Conservation (phyloP, 2,888 invertebrate species). For the Ormyrus labotus region DNA sequence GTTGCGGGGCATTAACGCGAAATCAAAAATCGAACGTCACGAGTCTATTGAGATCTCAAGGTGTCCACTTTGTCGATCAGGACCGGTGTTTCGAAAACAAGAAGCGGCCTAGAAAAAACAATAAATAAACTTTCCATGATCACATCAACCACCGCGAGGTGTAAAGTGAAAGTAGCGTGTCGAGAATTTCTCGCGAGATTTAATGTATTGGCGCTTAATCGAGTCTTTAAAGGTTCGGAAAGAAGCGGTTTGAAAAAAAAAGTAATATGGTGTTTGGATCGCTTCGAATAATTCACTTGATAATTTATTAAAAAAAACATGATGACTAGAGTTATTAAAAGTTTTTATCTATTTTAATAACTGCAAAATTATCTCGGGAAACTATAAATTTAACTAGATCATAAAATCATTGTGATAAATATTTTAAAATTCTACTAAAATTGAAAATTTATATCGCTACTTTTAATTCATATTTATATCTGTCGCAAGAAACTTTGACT, state of each 20-base stretch:
- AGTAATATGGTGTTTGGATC: not conserved
- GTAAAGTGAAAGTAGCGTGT: slow-evolving; percentile 31
- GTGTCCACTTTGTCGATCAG: slow-evolving; percentile 25
- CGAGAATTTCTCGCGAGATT: not conserved
- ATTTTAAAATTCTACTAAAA: too few species aligned
- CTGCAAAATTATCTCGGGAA: too few species aligned
- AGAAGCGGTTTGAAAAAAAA: not conserved
- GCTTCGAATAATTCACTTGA: too few species aligned
- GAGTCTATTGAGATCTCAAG: slow-evolving; percentile 31
- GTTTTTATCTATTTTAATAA: not conserved
- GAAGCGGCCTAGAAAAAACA: slow-evolving; percentile 5
- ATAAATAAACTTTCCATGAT: slow-evolving; percentile 42
- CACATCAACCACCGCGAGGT: slow-evolving; percentile 10
- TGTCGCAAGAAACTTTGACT: too few species aligned
- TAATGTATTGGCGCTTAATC: slow-evolving; percentile 22
- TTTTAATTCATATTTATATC: too few species aligned
- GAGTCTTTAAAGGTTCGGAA: slow-evolving; percentile 8
- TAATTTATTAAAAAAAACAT: too few species aligned
- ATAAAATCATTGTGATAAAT: too few species aligned
- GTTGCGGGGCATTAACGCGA: slow-evolving; percentile 22
- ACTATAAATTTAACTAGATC: not conserved
- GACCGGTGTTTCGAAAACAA: slow-evolving; percentile 17
- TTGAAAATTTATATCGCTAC: too few species aligned
- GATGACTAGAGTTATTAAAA: not conserved
- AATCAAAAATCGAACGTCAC: slow-evolving; percentile 25